phyloP scores from a whole-genome alignment of 2,888 invertebrate genomes.

The Celastrina argiolus region DNA sequence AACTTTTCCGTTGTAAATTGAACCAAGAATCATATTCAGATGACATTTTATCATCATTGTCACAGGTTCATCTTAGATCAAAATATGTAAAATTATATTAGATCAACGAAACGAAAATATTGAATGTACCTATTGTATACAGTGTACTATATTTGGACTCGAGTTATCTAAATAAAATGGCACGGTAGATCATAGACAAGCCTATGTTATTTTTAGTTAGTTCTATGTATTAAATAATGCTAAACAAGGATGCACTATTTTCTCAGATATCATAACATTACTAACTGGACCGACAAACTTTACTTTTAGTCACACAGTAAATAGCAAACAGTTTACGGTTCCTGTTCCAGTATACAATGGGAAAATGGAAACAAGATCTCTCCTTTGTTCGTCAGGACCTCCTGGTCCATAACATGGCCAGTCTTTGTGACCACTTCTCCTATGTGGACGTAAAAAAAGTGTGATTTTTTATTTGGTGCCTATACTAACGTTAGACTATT shows the following conservation, averaged over 20 bases:
- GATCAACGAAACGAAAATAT: too few relatives aligned
- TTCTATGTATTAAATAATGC: too few relatives aligned
- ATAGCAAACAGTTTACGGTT: conserved; percentile 51
- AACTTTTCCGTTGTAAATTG: too few relatives aligned
- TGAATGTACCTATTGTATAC: too few relatives aligned
- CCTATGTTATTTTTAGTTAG: too few relatives aligned
- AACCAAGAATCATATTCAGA: too few relatives aligned
- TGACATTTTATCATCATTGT: too few relatives aligned
- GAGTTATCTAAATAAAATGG: not conserved
- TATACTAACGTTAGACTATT: conserved; percentile 40
- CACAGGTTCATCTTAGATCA: too few relatives aligned
- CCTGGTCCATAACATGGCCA: conserved; percentile 66
- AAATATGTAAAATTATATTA: too few relatives aligned
- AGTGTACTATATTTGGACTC: not conserved
- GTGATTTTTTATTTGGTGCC: conserved; percentile 45
- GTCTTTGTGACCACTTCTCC: conserved; percentile 60
- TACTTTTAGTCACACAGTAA: not conserved
- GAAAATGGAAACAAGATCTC: conserved; percentile 55
- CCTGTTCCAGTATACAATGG: conserved; percentile 55
- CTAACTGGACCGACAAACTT: not conserved
- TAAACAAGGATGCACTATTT: too few relatives aligned
- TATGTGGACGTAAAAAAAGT: conserved; percentile 56
- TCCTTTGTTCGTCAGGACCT: conserved; percentile 51
- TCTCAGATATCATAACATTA: not conserved
- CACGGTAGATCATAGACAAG: not conserved